Evolutionary conservation across 2,113 vertebrate genomes (phyloP).

Genomic region (Nycticebus coucang): DNA sequence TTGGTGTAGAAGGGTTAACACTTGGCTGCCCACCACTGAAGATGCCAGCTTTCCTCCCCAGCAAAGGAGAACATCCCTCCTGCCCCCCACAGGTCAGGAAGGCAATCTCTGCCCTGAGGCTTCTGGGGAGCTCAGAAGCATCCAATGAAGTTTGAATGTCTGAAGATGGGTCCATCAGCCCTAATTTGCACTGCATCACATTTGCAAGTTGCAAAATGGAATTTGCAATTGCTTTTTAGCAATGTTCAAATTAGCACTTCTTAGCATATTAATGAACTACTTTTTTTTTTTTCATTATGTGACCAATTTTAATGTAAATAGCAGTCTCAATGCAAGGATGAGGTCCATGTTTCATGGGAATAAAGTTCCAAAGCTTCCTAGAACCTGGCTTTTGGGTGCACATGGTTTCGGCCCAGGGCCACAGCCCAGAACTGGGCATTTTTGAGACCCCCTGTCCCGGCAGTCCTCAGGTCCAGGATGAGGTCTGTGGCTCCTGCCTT

Average conservation of each 20-base stretch:
- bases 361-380: conserved; percentile 61
- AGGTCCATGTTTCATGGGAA: conserved; percentile 63
- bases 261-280: conserved; percentile 81
- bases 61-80: neutral
- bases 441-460: neutral
- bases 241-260: conserved; percentile 84
- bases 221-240: conserved; percentile 80
- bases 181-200: conserved; percentile 78
- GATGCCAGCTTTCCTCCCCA: neutral
- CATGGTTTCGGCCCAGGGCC: neutral
- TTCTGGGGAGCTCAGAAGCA: conserved; percentile 48
- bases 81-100: neutral
- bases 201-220: conserved; percentile 82
- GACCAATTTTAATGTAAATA: conserved; percentile 79
- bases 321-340: conserved; percentile 51
- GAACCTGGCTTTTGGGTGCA: neutral
- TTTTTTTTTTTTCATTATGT: conserved; percentile 77
- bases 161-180: conserved; percentile 74
- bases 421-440: neutral
- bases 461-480: neutral
- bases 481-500: neutral
- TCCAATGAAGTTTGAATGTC: conserved; percentile 14
- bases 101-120: neutral
- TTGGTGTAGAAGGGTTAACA: accelerated
- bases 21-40: accelerated